Conservation (phyloP, 2,113 vertebrate species). For the Grallaria varia region DNA sequence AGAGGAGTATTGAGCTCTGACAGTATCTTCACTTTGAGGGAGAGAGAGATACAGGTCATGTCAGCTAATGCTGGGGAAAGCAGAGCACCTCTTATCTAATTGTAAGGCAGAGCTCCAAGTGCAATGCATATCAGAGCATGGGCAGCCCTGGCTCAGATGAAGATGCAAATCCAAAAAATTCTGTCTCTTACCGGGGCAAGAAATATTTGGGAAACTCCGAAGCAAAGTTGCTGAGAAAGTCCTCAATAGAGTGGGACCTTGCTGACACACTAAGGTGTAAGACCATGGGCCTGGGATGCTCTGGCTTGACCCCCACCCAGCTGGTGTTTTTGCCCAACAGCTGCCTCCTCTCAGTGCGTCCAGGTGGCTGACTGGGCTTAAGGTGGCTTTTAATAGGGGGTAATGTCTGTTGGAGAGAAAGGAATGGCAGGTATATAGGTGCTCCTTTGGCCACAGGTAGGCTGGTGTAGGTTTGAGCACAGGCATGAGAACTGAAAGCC, state of each 20-base stretch:
- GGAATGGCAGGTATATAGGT: neutral
- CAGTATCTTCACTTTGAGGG: neutral
- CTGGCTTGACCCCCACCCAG: conserved; percentile 63
- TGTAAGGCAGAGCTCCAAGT: neutral
- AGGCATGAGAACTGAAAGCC: neutral
- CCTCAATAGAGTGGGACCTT: conserved; percentile 74
- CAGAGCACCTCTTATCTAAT: neutral
- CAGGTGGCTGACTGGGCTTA: neutral
- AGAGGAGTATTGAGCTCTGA: neutral
- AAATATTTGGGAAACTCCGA: conserved; percentile 71
- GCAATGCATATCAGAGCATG: neutral
- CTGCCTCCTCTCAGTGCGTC: conserved; percentile 45
- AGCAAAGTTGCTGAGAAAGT: conserved; percentile 76
- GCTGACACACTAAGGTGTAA: conserved; percentile 84
- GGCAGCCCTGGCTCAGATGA: neutral
- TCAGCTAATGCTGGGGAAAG: neutral
- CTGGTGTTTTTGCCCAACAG: conserved; percentile 14
- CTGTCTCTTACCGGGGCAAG: conserved; percentile 72
- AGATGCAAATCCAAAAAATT: neutral
- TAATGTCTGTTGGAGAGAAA: conserved; percentile 77
- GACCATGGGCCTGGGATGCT: conserved; percentile 72
- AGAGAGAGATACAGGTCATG: neutral
- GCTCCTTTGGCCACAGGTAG: neutral
- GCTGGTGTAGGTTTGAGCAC: neutral
- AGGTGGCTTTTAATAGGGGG: conserved; percentile 77